Evolutionary conservation across 1,140 invertebrate genomes (phyloP).

Genomic region (Cherax quadricarinatus): DNA sequence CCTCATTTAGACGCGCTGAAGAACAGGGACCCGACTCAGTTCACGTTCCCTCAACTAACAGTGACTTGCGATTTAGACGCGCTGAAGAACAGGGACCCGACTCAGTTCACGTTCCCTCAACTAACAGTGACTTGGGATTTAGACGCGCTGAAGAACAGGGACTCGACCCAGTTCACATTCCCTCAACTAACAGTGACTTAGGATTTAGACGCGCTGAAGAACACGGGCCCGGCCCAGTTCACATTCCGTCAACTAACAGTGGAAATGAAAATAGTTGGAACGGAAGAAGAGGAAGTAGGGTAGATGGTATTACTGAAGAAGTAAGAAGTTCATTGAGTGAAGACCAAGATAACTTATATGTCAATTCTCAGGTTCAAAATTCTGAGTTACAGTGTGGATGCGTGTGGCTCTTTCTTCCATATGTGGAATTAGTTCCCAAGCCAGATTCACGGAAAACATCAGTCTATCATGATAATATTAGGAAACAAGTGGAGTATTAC

Average conservation of each 20-base stretch:
- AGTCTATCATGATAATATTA: conserved; percentile 86
- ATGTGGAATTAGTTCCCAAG: conserved; percentile 82
- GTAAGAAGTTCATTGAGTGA: not conserved
- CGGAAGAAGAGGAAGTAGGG: not conserved
- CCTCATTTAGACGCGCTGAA: no score
- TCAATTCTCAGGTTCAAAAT: conserved; percentile 76
- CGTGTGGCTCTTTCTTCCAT: conserved; percentile 79
- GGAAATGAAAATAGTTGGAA: conserved; percentile 67
- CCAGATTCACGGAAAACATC: conserved; percentile 78
- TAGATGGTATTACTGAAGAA: conserved; percentile 72
- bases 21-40: no score
- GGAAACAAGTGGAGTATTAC: conserved; percentile 98
- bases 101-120: no score
- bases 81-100: not conserved
- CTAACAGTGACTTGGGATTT: no score
- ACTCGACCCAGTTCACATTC: no score
- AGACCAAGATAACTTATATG: not conserved
- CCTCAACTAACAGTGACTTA: conserved; percentile 74
- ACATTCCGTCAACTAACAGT: conserved; percentile 47
- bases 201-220: conserved; percentile 75
- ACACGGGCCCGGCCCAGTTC: conserved; percentile 73
- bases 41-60: no score
- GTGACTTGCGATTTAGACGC: conserved; percentile 70
- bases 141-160: no score
- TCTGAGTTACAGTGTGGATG: conserved; percentile 75